Evolutionary conservation across 1,140 invertebrate genomes (phyloP).

Genomic region (Zaprionus ornatus): DNA sequence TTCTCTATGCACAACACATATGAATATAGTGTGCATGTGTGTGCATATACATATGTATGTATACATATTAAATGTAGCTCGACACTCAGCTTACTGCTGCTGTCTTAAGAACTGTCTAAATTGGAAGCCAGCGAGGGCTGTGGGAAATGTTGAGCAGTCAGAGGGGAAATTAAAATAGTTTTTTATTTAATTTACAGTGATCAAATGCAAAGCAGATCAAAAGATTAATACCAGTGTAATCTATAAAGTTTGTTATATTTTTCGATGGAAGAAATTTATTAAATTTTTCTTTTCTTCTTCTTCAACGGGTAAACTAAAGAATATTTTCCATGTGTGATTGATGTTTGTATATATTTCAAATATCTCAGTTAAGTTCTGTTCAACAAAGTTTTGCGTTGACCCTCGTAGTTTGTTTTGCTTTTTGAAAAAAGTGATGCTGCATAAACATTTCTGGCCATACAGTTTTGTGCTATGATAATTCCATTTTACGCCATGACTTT

Average conservation of each 20-base stretch:
- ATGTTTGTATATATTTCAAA: background rate
- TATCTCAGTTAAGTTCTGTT: background rate
- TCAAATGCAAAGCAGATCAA: too few relatives aligned
- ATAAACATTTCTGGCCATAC: slow-evolving; percentile 9
- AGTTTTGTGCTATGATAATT: slow-evolving; percentile 47
- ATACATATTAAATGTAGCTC: slow-evolving; percentile 26
- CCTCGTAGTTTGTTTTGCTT: slow-evolving; percentile 12
- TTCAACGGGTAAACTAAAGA: too few relatives aligned
- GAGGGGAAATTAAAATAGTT: too few relatives aligned
- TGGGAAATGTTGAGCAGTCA: background rate
- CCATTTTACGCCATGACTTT: slow-evolving; percentile 60
- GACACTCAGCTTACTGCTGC: background rate
- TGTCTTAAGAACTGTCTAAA: background rate
- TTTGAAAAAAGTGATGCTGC: slow-evolving; percentile 24
- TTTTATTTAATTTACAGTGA: too few relatives aligned
- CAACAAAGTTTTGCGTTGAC: background rate
- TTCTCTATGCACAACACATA: background rate
- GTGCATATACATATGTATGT: slow-evolving; percentile 5
- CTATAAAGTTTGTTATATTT: too few relatives aligned
- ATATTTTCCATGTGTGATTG: too few relatives aligned
- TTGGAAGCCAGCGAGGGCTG: slow-evolving; percentile 4
- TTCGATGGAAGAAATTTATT: too few relatives aligned
- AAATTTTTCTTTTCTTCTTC: too few relatives aligned
- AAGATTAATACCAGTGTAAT: too few relatives aligned
- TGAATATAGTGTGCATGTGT: slow-evolving; percentile 9